Evolutionary conservation across 1,140 invertebrate species (phyloP), one percentile per base, ranked within the genome.

Genomic region (Homalodisca vitripennis): DNA sequence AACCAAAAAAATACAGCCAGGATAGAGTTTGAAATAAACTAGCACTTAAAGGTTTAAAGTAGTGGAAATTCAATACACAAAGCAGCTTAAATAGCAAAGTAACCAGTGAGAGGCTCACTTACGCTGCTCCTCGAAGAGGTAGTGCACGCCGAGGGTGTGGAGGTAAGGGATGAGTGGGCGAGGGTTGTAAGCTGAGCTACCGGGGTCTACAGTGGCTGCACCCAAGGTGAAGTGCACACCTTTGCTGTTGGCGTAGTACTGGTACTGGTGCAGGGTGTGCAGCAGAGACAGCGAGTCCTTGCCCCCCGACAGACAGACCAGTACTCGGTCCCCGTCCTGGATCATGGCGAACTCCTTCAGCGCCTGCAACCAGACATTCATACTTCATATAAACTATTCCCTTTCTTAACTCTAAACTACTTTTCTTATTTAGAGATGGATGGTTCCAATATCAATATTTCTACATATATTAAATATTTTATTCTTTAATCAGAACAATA

Each of bases 321-420:
- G 79, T 13, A 96, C 85, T 65, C 87, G 85, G 75, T 97, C 94
- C 1, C 89, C 91, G 76, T 92, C 85, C 69, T 86, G 82, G 20
- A 97, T 88, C 94, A 97, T 97, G 22, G 88, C 85, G 78, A 90
- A 94, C 74, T 94, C 90, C 68, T 89, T 86, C 20, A 96, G 83
- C 0, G 92, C 92, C 86, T 91, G 78, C 3, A 80, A 78, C 55
- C n/a, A n/a, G n/a, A n/a, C n/a, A n/a, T n/a, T n/a, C n/a, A n/a
- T n/a, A n/a, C n/a, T n/a, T n/a, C n/a, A n/a, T n/a, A n/a, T n/a
- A n/a, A n/a, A n/a, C n/a, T n/a, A n/a, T n/a, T n/a, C n/a, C n/a
- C n/a, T n/a, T n/a, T n/a, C n/a, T n/a, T n/a, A n/a, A n/a, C n/a
- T n/a, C n/a, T n/a, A n/a, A n/a, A n/a, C n/a, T n/a, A n/a, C n/a